Evolutionary conservation across 2,888 invertebrate genomes (phyloP), one percentile per base, ranked within the genome.

Genomic region (Scaptomyza tumidula): DNA sequence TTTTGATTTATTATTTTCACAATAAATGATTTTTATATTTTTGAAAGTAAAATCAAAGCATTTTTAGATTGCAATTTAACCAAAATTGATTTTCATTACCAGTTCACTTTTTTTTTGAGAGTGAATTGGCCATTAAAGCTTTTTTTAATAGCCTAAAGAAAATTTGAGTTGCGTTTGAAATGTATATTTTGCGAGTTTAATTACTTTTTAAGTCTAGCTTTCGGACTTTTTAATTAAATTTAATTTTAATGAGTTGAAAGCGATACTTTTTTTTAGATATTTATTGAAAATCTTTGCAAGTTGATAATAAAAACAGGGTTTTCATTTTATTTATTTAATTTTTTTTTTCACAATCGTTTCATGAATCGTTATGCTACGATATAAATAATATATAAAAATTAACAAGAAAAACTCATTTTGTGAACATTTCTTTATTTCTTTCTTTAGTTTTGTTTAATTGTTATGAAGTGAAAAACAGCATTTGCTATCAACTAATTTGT

Each of bases 31-130:
- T 35, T 11, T 10, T 33, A 7, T 31, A 52, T 63, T 67, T 59
- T 43, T 78, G 75, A 76, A 78, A 76, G 74, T 78, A 57, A 66
- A 54, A 45, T 54, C 43, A 37, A 49, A 54, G 9, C 46, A 35
- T 11, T 16, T 43, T 29, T 19, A 3, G 11, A 16, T 7, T n/a
- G 19, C 19, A 19, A 19, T 24, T 9, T 24, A 24, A 27, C n/a
- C 19, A 9, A 29, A 49, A 59, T 16, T 54, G 52, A 58, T 48
- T 69, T 43, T 52, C 37, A 67, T 67, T 54, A 48, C n/a, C 62
- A 61, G 24, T 41, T 27, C 7, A 9, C 19, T 19, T 19, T 0
- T 4, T 2, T 13, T 4, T 13, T 31, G 16, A 13, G 48, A 49
- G 16, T 13, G 48, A 49, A 16, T 46, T 46, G 46, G 6, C n/a